Evolutionary conservation across 2,797 vertebrate genomes (phyloP).

Genomic region (Nyctibius grandis): DNA sequence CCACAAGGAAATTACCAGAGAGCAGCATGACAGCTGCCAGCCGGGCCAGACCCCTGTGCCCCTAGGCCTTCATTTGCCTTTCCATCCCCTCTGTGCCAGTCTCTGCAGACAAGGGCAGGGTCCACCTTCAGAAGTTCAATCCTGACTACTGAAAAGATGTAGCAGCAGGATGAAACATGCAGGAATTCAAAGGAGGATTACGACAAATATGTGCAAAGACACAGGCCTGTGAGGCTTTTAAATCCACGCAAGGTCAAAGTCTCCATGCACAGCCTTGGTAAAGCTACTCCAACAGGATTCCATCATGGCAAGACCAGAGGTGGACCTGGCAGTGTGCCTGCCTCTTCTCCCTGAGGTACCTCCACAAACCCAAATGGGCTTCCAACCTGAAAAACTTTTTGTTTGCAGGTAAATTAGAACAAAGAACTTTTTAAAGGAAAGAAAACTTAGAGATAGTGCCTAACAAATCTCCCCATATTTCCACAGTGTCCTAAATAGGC

Average conservation of each 20-base stretch:
- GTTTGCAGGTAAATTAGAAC: not conserved
- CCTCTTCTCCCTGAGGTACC: not conserved
- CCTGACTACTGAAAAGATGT: not conserved
- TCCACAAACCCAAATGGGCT: not conserved
- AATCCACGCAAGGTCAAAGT: not conserved
- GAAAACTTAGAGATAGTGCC: not conserved
- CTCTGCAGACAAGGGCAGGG: not conserved
- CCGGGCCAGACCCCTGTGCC: not conserved
- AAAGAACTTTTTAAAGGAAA: not conserved
- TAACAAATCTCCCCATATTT: not conserved
- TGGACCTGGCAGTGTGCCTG: rapidly evolving
- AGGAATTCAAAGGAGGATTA: not conserved
- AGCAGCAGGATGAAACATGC: not conserved
- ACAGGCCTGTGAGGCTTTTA: not conserved
- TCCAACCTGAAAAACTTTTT: not conserved
- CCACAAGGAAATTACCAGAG: not conserved
- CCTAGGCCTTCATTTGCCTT: not conserved
- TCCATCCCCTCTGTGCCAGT: not conserved
- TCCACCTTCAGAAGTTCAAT: not conserved
- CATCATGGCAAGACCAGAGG: not conserved
- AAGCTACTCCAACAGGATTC: not conserved
- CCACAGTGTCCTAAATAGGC: not conserved
- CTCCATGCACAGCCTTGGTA: not conserved
- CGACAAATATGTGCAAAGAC: not conserved
- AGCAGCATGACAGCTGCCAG: not conserved